Base-by-base conservation (phyloP, 2,888 invertebrate genomes). In the Eledone cirrhosa region DNA sequence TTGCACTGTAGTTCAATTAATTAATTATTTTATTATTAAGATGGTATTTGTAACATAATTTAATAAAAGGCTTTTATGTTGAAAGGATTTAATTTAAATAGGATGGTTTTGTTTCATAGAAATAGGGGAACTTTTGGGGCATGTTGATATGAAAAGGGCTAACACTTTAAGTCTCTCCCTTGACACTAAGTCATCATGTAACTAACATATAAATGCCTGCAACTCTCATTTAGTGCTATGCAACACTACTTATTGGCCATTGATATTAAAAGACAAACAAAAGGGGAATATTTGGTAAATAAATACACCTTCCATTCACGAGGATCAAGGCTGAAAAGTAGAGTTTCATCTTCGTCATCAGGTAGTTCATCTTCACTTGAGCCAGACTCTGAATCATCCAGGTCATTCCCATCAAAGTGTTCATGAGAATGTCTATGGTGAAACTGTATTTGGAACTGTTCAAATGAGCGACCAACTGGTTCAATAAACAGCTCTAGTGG, bases 301-400 rank as follows among this genome's bases (percentile, higher is more conserved):
- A 24, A 13, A 24, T 24, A 4, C 27, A 92, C 92, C 90, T 98
- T 98, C 98, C 98, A 99, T 88, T 97, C 95, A 90, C 96, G 97
- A 3, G 98, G 98, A 91, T 98, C 96, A 83, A 98, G 92, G 81
- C 95, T 95, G 83, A 95, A 93, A 82, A 98, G 92, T 90, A 96
- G 96, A 80, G 94, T 84, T 67, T 86, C 86, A 79, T 87, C 85
- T 76, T 89, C 87, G 65, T 89, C 89, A 77, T 86, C 86, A 48
- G 83, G 86, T 19, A 86, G 83, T 24, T 85, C 86, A 59, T 83
- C 80, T 41, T 84, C 82, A 75, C 85, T 86, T 3, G 87, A 87
- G 59, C 86, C 86, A 19, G 85, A 84, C 75, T 85, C 79, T 27
- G 90, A 89, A 48, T 86, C 84, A 48, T 88, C 85, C 7, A 90